These are phyloP conservation scores for Drosophila nannoptera DNA, from an alignment of 1,140 invertebrate genomes.

Conservation along the genomic window DNA sequence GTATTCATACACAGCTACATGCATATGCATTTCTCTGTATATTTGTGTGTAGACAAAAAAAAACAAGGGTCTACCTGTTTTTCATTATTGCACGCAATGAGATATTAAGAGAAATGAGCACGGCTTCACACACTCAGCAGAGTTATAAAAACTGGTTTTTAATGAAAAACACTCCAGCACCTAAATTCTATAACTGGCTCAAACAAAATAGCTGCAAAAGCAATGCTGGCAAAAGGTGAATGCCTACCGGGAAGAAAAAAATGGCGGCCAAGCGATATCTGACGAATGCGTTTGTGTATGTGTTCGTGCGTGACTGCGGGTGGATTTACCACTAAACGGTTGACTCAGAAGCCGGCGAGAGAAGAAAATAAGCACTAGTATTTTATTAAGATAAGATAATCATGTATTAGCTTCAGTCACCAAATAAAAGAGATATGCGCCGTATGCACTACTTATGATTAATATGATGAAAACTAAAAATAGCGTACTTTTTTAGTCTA, in stretches of 20 bases:
- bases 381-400: not conserved
- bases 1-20: not conserved
- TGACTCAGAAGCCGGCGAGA: conserved; percentile 57
- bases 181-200: conserved; percentile 24
- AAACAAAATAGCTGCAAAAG: conserved; percentile 29
- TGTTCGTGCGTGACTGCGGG: conserved; percentile 15
- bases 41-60: not conserved
- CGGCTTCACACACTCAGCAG: conserved; percentile 8
- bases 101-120: conserved; percentile 30
- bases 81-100: not conserved
- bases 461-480: not conserved
- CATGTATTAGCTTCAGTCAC: no score
- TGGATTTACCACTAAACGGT: conserved; percentile 16
- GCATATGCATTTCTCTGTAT: not conserved
- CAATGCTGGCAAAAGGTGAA: conserved; percentile 24
- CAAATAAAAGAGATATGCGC: not conserved
- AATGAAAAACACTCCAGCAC: conserved; percentile 1
- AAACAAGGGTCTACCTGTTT: conserved; percentile 28
- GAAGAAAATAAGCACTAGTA: not conserved
- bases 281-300: conserved; percentile 1
- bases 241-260: conserved; percentile 46
- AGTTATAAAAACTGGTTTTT: conserved; percentile 48
- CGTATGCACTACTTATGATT: no score
- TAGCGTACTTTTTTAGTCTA: conserved; percentile 18
- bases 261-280: conserved; percentile 41